Conservation (phyloP, 2,113 vertebrate genomes). For the Deroptyus accipitrinus region DNA sequence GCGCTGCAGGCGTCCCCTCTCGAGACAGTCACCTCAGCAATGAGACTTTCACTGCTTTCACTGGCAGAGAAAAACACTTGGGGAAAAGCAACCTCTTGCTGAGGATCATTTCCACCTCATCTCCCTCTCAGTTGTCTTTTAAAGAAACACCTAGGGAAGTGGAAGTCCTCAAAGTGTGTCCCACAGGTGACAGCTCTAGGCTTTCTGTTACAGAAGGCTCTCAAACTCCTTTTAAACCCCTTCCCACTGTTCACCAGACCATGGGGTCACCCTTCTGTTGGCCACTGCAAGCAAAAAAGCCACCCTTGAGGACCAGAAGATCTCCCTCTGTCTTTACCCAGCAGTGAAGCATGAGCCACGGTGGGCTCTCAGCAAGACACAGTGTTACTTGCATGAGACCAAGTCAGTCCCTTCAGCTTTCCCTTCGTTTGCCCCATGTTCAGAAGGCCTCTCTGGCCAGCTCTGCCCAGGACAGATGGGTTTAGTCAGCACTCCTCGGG, state of each 20-base stretch:
- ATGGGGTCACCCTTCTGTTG: background rate
- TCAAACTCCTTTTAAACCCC: background rate
- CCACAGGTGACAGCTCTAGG: background rate
- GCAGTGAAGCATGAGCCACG: background rate
- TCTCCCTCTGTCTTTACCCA: background rate
- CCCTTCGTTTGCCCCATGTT: background rate
- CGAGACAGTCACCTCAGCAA: no score
- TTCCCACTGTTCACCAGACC: background rate
- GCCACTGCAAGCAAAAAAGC: background rate
- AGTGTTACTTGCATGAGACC: background rate
- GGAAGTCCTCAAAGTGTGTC: background rate
- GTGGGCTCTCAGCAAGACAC: background rate
- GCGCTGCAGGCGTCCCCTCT: no score
- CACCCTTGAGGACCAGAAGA: background rate
- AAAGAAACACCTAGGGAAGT: background rate
- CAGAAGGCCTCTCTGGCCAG: background rate
- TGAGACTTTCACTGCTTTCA: background rate
- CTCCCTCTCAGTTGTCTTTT: background rate
- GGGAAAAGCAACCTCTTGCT: background rate
- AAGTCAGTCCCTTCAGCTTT: background rate
- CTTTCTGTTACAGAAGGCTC: background rate
- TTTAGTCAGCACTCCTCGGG: background rate
- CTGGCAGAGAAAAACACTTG: background rate
- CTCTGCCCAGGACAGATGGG: background rate
- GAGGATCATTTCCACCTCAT: background rate